Evolutionary conservation across 1,140 invertebrate genomes (phyloP).

Genomic region (Ylistrum balloti): DNA sequence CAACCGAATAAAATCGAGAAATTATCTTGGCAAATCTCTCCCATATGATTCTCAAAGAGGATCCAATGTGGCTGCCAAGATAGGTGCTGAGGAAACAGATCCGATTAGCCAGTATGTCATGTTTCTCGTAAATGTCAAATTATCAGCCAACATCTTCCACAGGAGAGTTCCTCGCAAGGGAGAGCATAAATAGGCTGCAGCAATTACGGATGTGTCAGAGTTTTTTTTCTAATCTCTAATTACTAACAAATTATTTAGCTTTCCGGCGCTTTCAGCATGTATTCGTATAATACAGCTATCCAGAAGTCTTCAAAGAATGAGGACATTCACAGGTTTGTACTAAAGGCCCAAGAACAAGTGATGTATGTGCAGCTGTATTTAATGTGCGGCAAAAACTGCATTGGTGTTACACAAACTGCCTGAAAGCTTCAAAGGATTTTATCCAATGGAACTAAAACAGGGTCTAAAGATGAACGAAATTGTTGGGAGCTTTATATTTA

Average conservation of each 20-base stretch:
- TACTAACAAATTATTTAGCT: slow-evolving; percentile 36
- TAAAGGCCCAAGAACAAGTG: background rate
- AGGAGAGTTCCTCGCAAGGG: slow-evolving; percentile 36
- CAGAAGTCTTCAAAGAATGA: background rate
- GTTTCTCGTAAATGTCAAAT: slow-evolving; percentile 35
- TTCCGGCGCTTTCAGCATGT: background rate
- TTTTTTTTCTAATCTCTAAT: slow-evolving; percentile 2
- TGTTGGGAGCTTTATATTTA: no score
- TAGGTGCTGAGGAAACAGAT: background rate
- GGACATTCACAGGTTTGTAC: slow-evolving; percentile 20
- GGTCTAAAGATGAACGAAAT: no score
- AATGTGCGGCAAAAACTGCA: slow-evolving; percentile 1
- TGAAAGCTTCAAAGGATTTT: background rate
- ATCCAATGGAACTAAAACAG: background rate
- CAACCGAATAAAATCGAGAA: background rate
- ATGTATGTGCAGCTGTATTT: background rate
- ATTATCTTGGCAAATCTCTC: background rate
- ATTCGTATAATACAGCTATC: background rate
- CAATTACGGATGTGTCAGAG: background rate
- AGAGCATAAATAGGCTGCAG: slow-evolving; percentile 25
- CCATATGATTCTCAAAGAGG: background rate
- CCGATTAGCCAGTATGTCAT: background rate
- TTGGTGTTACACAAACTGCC: background rate
- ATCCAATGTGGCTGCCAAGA: background rate
- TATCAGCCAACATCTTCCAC: slow-evolving; percentile 31